Conservation (phyloP, 2,113 vertebrate genomes). For the Tringa solitaria region DNA sequence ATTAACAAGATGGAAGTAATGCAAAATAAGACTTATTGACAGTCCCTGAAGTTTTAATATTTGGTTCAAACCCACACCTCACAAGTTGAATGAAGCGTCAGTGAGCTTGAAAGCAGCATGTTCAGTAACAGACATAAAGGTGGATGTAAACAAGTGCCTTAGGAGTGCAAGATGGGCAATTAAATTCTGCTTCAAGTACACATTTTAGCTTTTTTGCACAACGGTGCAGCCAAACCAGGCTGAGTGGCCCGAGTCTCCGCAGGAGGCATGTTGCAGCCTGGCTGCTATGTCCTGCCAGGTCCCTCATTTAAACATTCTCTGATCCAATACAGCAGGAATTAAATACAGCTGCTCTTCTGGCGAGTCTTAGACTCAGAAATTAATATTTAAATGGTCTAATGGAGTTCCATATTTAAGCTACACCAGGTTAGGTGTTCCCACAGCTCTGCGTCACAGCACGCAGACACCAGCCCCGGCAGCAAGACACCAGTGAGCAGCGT, state of each 20-base stretch:
- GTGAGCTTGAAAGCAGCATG: not conserved
- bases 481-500: not conserved
- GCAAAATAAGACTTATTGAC: not conserved
- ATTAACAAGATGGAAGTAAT: not conserved
- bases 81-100: not conserved
- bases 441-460: not conserved
- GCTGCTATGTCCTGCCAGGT: not conserved
- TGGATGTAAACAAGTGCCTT: slow-evolving; percentile 4
- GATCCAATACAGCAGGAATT: not conserved
- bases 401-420: not conserved
- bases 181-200: not conserved
- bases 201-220: not conserved
- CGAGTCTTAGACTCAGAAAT: not conserved
- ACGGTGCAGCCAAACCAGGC: not conserved
- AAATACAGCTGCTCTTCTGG: not conserved
- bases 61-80: not conserved
- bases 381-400: not conserved
- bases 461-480: not conserved
- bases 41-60: not conserved
- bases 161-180: not conserved
- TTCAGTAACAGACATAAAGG: not conserved
- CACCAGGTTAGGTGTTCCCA: not conserved
- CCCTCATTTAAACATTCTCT: not conserved
- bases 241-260: not conserved
- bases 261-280: not conserved